Conservation (phyloP, 2,113 vertebrate species). For the Cygnus atratus region DNA sequence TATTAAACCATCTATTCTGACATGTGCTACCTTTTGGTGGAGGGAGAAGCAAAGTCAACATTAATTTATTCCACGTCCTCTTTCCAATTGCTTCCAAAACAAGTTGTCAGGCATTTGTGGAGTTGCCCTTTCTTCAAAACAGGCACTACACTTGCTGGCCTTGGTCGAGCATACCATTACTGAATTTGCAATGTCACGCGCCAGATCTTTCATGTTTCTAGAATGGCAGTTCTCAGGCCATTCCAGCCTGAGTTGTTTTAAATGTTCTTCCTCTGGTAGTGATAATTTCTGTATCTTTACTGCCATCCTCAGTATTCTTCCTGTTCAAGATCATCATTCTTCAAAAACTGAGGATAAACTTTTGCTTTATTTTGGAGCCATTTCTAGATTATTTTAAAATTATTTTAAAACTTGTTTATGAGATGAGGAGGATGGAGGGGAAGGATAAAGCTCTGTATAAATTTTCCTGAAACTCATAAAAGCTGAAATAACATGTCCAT, state of each 20-base stretch:
- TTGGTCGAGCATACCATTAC: background rate
- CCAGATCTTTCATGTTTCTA: background rate
- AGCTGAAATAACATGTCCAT: background rate
- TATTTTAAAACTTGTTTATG: background rate
- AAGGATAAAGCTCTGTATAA: background rate
- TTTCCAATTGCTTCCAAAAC: background rate
- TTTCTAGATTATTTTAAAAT: background rate
- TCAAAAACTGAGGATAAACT: background rate
- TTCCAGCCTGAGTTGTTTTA: background rate
- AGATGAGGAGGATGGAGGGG: background rate
- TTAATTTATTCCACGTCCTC: background rate
- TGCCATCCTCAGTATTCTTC: background rate
- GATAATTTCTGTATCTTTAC: background rate
- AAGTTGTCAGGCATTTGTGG: background rate
- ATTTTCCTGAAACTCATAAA: background rate
- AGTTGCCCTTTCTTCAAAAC: background rate
- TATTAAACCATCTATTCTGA: background rate
- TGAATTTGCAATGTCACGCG: background rate
- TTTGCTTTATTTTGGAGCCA: background rate
- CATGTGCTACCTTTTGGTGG: background rate
- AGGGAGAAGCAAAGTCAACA: background rate
- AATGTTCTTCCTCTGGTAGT: background rate
- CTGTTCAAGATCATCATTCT: background rate
- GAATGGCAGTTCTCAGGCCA: background rate
- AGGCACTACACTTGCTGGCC: background rate